Percentiles rank a stretch among this genome's conserved stretches.
Conservation (phyloP, 2,888 invertebrate genomes). For the Habroteleia sp. region DNA sequence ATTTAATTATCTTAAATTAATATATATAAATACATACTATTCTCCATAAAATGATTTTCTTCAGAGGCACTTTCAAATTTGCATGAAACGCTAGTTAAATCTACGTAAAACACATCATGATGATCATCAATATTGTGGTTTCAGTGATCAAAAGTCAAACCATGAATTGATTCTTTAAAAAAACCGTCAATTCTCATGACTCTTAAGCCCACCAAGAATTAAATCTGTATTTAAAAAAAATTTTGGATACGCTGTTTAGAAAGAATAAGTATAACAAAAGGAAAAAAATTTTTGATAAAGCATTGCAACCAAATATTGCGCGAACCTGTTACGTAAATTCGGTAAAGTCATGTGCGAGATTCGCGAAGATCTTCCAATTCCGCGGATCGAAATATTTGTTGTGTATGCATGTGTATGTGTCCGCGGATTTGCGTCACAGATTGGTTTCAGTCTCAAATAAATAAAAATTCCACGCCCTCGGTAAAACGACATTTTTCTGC, state of each 20-base stretch:
- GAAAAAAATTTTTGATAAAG: constrained; percentile 17
- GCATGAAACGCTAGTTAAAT: constrained; percentile 27
- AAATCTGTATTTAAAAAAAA: too few relatives aligned
- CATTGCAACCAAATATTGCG: constrained; percentile 34
- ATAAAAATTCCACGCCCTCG: constrained; percentile 43
- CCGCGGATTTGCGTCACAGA: constrained; percentile 47
- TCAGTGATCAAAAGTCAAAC: too few relatives aligned
- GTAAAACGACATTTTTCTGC: constrained; percentile 38
- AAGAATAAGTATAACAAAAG: constrained; percentile 7
- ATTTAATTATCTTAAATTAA: too few relatives aligned
- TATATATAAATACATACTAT: too few relatives aligned
- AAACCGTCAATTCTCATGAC: too few relatives aligned
- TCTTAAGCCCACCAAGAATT: too few relatives aligned
- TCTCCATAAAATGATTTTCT: constrained; percentile 20
- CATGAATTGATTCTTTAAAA: too few relatives aligned
- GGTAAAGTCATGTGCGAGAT: constrained; percentile 28
- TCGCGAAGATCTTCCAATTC: constrained; percentile 48
- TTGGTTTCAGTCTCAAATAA: constrained; percentile 44
- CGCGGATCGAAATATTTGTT: constrained; percentile 42
- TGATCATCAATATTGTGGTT: constrained; percentile 37
- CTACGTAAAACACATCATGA: constrained; percentile 19
- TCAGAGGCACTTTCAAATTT: constrained; percentile 23
- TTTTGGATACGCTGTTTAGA: too few relatives aligned
- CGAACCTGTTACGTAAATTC: constrained; percentile 31
- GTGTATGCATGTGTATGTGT: constrained; percentile 4